Base-by-base conservation (phyloP, 2,888 invertebrate species). In the Nebria salina region DNA sequence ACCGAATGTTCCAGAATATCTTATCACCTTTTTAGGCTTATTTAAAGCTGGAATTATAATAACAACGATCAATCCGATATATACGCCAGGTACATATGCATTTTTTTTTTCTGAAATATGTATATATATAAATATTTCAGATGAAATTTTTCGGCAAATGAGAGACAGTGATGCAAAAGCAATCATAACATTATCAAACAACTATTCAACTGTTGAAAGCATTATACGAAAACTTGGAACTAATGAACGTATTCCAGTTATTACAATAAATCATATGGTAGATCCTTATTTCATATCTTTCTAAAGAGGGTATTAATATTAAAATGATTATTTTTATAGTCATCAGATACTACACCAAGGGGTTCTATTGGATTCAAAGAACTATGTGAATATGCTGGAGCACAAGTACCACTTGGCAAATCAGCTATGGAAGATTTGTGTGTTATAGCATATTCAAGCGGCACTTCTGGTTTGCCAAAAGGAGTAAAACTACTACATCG, bases 401-500 rank as follows among this genome's bases (percentile, higher is more conserved):
- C 90, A 25, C 89, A 90, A 85, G 88, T 91, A 2, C 92, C 93
- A 84, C 90, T 90, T 82, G 86, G 88, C 68, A 84, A 90, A 42
- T 86, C 90, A 82, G 88, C 86, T 72, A 86, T 90, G 1, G 90
- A 93, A 13, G 94, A 95, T 84, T 87, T 93, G 6, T 92, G 92
- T 0, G 88, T 95, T 64, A 89, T 97, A 85, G 96, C 96, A 0
- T 97, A 95, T 87, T 96, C 96, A 1, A 96, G 96, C 87, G 95
- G 95, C 0, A 97, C 97, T 0, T 97, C 96, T 0, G 97, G 97
- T 0, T 83, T 94, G 75, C 94, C 95, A 0, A 95, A 95, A 89
- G 95, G 94, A 2, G 95, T 95, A 0, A 90, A 92, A 85, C 89
- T 95, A 1, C 91, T 93, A 0, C 92, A 94, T 87, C 88, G 85